phyloP scores from a whole-genome alignment of 2,797 vertebrate species.

The Smutsia temminckii region DNA sequence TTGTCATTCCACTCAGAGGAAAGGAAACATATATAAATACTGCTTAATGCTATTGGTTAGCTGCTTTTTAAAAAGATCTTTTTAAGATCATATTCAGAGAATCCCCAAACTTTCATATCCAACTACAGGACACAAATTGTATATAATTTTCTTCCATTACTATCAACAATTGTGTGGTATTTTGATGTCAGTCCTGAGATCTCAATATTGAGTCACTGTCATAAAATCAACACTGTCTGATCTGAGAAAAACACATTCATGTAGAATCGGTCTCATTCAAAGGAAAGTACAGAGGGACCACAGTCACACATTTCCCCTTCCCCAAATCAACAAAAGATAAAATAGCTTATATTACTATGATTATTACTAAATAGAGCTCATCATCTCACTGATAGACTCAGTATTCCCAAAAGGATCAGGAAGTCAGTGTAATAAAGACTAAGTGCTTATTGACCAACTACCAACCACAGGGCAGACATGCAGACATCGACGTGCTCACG shows the following conservation, averaged over 20 bases:
- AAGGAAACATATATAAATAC: slow-evolving; percentile 70
- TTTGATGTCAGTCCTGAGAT: neutral
- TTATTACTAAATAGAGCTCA: neutral
- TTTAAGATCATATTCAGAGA: slow-evolving; percentile 67
- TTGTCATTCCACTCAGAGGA: slow-evolving; percentile 52
- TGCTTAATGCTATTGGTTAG: slow-evolving; percentile 69
- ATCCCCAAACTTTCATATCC: slow-evolving; percentile 20
- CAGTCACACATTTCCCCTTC: neutral
- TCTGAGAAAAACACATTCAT: neutral
- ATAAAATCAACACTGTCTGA: slow-evolving; percentile 17
- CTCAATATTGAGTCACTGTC: neutral
- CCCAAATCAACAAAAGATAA: neutral
- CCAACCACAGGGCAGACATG: neutral
- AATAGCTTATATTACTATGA: neutral
- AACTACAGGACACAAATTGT: neutral
- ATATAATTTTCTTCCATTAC: slow-evolving; percentile 6
- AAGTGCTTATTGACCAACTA: neutral
- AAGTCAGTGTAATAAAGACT: neutral
- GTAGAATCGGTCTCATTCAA: neutral
- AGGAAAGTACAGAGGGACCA: neutral
- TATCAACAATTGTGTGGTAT: neutral
- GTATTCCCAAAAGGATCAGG: neutral
- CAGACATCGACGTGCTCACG: neutral
- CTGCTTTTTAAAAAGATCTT: slow-evolving; percentile 12
- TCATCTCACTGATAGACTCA: neutral